Base-by-base conservation (phyloP, 1,140 invertebrate genomes). In the Drosophila nigrodunni region DNA sequence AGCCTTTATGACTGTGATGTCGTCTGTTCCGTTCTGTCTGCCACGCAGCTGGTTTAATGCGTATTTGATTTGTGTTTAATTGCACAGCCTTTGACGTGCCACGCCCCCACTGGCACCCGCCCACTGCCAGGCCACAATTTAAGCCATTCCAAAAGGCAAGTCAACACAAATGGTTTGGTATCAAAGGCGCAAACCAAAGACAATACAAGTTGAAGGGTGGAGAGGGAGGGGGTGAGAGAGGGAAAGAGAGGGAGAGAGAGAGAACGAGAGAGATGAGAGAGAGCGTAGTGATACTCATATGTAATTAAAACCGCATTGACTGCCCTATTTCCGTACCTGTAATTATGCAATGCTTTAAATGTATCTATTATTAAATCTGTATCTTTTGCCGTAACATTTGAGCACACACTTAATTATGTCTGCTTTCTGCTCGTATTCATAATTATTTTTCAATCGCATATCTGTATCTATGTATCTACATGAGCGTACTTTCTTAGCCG, bases 11-110 rank as follows among this genome's bases (percentile, higher is more conserved):
- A 34, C 8, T 54, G 21, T 15, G 15, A 10, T 4, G 25, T 30
- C 25, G 25, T 30, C 25, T 30, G 25, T 30, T 30, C 9, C 18
- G 18, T 15, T 52, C 7, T 18, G 43, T 41, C 43, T 9, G 54
- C 10, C 13, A 21, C 47, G 43, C 57, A 74, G 39, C 11, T 49
- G 72, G 66, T 57, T 70, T 70, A 74, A 74, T 74, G 72, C 66
- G 58, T 70, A 74, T 74, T 74, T 74, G 66, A 74, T 74, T 74
- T 74, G 66, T 44, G 67, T 70, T 74, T 74, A 74, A 74, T 74
- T 74, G 72, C 72, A 55, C 13, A 60, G 61, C 71, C 44, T 69
- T 69, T 61, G 21, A 60, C 43, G 34, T 7, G 11, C 35, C 8
- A 39, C 43, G 15, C 1, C 21, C 44, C 35, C 15, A 8, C 18